phyloP scores from a whole-genome alignment of 1,140 invertebrate genomes.

The Cheumatopsyche charites region DNA sequence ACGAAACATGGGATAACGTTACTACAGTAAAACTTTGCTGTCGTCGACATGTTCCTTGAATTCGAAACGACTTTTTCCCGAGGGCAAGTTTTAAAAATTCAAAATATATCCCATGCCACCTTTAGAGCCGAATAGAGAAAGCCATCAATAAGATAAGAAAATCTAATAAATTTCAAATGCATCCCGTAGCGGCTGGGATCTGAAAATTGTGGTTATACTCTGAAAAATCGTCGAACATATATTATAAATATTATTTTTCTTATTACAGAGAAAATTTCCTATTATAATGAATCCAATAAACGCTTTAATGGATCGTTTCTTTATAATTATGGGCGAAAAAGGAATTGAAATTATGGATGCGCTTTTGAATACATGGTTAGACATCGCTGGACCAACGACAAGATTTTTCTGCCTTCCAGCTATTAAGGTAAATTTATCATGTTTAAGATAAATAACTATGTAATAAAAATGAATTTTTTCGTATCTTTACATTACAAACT shows the following conservation, averaged over 20 bases:
- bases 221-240: too few species aligned
- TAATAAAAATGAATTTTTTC: too few species aligned
- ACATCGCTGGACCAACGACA: background rate
- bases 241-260: background rate
- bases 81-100: constrained; percentile 15
- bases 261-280: background rate
- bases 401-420: background rate
- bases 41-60: background rate
- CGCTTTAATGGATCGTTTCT: background rate
- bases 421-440: background rate
- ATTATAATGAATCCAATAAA: background rate
- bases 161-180: background rate
- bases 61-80: background rate
- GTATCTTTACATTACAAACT: too few species aligned
- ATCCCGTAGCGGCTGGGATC: too few species aligned
- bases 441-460: too few species aligned
- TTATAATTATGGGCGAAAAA: background rate
- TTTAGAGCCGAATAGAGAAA: background rate
- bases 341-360: background rate
- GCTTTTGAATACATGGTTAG: background rate
- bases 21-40: background rate
- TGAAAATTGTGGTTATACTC: too few species aligned
- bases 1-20: too few species aligned
- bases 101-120: background rate
- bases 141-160: background rate